Conservation (phyloP, 2,113 vertebrate species). For the Megatriorchis doriae region DNA sequence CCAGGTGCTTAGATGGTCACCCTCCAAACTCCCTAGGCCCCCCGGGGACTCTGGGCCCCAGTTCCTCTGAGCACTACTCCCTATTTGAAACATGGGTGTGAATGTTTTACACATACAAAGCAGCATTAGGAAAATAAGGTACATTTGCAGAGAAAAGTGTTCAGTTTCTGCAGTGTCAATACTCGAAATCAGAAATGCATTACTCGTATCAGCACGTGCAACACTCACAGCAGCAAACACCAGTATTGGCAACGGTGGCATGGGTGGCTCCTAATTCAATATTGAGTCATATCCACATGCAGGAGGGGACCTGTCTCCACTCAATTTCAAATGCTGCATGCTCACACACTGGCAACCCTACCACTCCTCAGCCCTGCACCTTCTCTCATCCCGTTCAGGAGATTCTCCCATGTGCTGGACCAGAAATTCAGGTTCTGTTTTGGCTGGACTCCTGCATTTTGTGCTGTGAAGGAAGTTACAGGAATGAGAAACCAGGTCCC, state of each 20-base stretch:
- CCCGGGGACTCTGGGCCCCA: background rate
- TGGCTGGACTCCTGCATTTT: background rate
- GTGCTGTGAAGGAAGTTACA: background rate
- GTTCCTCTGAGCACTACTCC: background rate
- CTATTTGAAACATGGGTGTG: background rate
- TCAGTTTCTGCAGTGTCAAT: background rate
- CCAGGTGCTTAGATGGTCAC: rapidly evolving
- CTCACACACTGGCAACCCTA: background rate
- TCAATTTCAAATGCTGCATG: background rate
- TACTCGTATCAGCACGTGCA: background rate
- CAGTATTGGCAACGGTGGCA: background rate
- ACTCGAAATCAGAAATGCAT: background rate
- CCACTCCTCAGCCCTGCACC: background rate
- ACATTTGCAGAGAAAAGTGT: background rate
- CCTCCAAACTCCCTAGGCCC: background rate
- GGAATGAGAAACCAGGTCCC: background rate
- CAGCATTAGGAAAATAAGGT: background rate
- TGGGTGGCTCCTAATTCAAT: background rate
- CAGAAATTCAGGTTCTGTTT: background rate
- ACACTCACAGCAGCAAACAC: rapidly evolving
- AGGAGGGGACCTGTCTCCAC: background rate
- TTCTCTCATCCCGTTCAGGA: background rate
- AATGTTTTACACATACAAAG: background rate
- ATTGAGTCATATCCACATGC: background rate
- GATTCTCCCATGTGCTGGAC: background rate